phyloP scores from a whole-genome alignment of 2,888 invertebrate genomes.

The Lydus trimaculatus region DNA sequence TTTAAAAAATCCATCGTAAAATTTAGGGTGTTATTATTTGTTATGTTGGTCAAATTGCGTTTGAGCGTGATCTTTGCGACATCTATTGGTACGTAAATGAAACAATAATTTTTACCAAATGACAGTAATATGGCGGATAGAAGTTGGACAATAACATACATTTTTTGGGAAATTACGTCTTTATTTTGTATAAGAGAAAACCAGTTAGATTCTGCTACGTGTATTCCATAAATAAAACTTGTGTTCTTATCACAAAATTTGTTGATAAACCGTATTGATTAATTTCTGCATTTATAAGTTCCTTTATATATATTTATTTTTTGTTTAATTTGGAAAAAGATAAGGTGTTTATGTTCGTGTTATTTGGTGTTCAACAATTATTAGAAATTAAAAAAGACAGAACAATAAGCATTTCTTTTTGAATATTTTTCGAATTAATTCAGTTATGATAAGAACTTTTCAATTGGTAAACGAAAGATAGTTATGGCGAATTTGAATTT shows the following conservation, averaged over 20 bases:
- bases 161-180: conserved; percentile 49
- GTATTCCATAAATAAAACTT: conserved; percentile 36
- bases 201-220: conserved; percentile 20
- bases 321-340: background rate
- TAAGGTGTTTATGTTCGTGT: conserved; percentile 29
- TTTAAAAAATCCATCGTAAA: no score
- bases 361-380: conserved; percentile 52
- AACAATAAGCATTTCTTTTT: conserved; percentile 16
- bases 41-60: background rate
- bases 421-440: conserved; percentile 36
- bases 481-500: conserved; percentile 95
- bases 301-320: background rate
- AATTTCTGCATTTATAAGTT: conserved; percentile 47
- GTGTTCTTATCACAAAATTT: conserved; percentile 30
- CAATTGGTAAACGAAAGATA: conserved; percentile 56
- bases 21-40: background rate
- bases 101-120: conserved; percentile 23
- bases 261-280: conserved; percentile 31
- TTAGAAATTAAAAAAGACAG: conserved; percentile 32
- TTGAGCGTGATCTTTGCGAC: background rate
- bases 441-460: conserved; percentile 57
- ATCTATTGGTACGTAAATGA: background rate
- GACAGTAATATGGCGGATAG: conserved; percentile 58
- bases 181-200: conserved; percentile 48
- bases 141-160: conserved; percentile 60